Evolutionary conservation across 2,113 vertebrate genomes (phyloP).

Genomic region (Siphamia tubifer): DNA sequence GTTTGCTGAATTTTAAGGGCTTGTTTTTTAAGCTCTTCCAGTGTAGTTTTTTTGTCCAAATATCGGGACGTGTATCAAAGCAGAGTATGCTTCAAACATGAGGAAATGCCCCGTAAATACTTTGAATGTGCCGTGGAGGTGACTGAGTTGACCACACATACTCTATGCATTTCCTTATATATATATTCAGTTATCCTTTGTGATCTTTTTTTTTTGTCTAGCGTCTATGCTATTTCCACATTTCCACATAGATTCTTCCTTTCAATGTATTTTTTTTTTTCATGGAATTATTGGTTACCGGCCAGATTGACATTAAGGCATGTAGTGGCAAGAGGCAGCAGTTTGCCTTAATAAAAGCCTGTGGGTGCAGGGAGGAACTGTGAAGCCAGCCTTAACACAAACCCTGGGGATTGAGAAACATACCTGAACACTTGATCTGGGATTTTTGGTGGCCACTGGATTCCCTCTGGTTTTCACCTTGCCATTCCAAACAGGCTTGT

Average conservation of each 20-base stretch:
- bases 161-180: slow-evolving; percentile 64
- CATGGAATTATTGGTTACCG: slow-evolving; percentile 5
- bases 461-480: slow-evolving; percentile 5
- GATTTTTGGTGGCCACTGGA: slow-evolving; percentile 14
- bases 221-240: slow-evolving; percentile 1
- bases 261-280: not conserved
- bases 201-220: not conserved
- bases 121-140: slow-evolving; percentile 36
- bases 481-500: slow-evolving; percentile 1
- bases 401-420: slow-evolving; percentile 31
- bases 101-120: slow-evolving; percentile 22
- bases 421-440: slow-evolving; percentile 34
- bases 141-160: slow-evolving; percentile 25
- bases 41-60: slow-evolving; percentile 11
- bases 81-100: slow-evolving; percentile 5
- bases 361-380: slow-evolving; percentile 55
- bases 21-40: slow-evolving; percentile 7
- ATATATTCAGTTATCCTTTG: slow-evolving; percentile 9
- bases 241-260: slow-evolving; percentile 10
- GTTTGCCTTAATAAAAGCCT: slow-evolving; percentile 60
- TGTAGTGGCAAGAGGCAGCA: slow-evolving; percentile 42
- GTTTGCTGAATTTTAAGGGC: slow-evolving; percentile 27
- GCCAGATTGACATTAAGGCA: slow-evolving; percentile 7
- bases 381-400: slow-evolving; percentile 69
- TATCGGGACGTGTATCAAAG: slow-evolving; percentile 26